phyloP scores from a whole-genome alignment of 2,888 invertebrate species.

The Spodoptera littoralis region DNA sequence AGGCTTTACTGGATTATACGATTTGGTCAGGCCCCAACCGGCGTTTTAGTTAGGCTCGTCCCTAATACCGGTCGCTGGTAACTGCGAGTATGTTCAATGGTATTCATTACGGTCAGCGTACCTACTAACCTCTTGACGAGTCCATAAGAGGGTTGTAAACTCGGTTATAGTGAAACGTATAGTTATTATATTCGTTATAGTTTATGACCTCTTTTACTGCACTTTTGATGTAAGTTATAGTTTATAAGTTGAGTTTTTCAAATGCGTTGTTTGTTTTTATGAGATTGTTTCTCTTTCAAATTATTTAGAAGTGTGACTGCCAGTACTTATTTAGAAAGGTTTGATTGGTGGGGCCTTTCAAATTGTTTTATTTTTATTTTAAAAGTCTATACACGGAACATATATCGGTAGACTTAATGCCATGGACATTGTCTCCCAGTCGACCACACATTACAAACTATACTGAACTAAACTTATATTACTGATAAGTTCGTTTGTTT shows the following conservation, averaged over 20 bases:
- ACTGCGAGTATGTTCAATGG: slow-evolving; percentile 18
- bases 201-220: slow-evolving; percentile 3
- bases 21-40: slow-evolving; percentile 7
- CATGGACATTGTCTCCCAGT: no score
- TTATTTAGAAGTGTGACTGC: no score
- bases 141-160: background rate
- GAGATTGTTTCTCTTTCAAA: no score
- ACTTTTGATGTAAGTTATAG: background rate
- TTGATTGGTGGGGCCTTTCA: no score
- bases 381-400: no score
- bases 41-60: slow-evolving; percentile 3
- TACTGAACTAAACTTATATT: no score
- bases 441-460: no score
- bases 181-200: background rate
- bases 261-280: background rate
- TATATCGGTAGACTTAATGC: no score
- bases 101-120: slow-evolving; percentile 17
- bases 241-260: background rate
- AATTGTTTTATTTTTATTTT: no score
- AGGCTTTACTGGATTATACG: background rate
- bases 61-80: slow-evolving; percentile 17
- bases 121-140: slow-evolving; percentile 1
- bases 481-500: no score
- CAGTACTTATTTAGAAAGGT: no score
- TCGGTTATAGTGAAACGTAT: background rate